phyloP scores from a whole-genome alignment of 1,140 invertebrate species.

The Heliconius himera region DNA sequence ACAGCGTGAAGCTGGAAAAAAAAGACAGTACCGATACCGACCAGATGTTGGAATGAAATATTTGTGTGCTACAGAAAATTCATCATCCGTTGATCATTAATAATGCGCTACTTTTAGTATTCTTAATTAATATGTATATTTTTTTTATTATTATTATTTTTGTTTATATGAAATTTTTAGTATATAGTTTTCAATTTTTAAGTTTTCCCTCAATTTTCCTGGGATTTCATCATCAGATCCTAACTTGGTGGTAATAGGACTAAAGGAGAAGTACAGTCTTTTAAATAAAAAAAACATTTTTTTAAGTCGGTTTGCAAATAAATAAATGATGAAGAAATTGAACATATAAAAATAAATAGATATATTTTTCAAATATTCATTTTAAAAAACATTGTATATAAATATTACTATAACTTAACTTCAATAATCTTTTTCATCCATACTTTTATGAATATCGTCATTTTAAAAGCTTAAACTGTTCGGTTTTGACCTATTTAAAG shows the following conservation, averaged over 20 bases:
- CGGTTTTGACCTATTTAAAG: slow-evolving; percentile 14
- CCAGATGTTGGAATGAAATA: not conserved
- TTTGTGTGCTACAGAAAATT: not conserved
- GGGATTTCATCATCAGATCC: too few species aligned
- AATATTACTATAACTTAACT: not conserved
- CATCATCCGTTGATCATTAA: not conserved
- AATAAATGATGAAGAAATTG: not conserved
- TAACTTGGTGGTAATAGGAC: not conserved
- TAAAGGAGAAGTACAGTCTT: too few species aligned
- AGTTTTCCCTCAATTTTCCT: too few species aligned
- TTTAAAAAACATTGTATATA: not conserved
- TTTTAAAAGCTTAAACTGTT: not conserved
- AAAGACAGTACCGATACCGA: too few species aligned
- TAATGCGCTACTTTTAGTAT: too few species aligned
- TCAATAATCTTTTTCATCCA: not conserved
- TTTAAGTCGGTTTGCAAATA: too few species aligned
- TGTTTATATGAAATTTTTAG: too few species aligned
- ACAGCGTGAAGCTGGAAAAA: too few species aligned
- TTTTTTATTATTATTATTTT: too few species aligned
- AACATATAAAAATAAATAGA: not conserved
- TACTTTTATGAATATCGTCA: not conserved
- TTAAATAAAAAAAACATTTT: too few species aligned
- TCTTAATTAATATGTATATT: too few species aligned
- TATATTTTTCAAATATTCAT: not conserved
- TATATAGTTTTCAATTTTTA: too few species aligned